A percentile compares a stretch with the other conserved stretches of the same genome.
Evolutionary conservation across 2,113 vertebrate genomes (phyloP).

Genomic region (Corvus hawaiiensis): DNA sequence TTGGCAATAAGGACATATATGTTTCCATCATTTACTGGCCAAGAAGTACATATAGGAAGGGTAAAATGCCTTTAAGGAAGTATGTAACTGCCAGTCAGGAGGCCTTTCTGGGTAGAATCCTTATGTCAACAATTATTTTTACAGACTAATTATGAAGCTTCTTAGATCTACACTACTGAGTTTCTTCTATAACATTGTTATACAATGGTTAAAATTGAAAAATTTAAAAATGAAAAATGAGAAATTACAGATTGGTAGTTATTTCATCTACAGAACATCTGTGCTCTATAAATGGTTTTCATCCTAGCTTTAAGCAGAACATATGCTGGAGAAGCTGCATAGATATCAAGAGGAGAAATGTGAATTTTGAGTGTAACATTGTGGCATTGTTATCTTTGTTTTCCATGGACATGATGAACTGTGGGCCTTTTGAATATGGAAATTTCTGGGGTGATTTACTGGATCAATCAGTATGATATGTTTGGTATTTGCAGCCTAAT

Average conservation of each 20-base stretch:
- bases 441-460: background rate
- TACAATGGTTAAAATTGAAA: background rate
- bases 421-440: background rate
- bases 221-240: background rate
- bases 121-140: constrained; percentile 24
- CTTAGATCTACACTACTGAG: background rate
- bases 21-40: constrained; percentile 48
- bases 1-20: constrained; percentile 41
- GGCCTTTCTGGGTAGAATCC: constrained; percentile 42
- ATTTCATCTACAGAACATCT: background rate
- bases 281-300: background rate
- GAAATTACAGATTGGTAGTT: background rate
- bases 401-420: background rate
- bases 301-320: background rate
- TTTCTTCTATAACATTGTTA: background rate
- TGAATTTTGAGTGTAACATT: background rate
- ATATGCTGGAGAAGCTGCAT: background rate
- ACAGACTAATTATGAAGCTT: constrained; percentile 3
- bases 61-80: constrained; percentile 20
- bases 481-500: background rate
- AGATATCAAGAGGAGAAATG: background rate
- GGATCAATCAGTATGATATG: background rate
- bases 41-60: constrained; percentile 55
- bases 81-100: constrained; percentile 27
- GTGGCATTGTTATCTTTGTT: background rate